phyloP scores from a whole-genome alignment of 2,113 vertebrate species.

The Cephalopholis sonnerati region DNA sequence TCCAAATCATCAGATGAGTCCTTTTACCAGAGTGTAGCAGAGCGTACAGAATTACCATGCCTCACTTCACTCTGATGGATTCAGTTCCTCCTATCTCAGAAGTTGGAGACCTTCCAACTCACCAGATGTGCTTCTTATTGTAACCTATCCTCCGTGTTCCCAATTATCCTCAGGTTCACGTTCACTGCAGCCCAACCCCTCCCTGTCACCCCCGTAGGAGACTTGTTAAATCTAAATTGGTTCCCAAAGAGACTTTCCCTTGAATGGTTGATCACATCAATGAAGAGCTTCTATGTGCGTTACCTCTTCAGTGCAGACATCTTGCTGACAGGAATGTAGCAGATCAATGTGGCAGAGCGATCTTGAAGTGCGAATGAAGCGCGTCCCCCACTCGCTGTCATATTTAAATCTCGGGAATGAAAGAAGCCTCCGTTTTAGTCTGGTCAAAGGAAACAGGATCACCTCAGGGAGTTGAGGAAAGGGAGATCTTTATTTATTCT shows the following conservation, averaged over 20 bases:
- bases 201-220: slow-evolving; percentile 13
- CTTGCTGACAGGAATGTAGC: slow-evolving; percentile 31
- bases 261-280: slow-evolving; percentile 43
- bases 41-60: neutral
- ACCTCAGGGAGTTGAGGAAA: slow-evolving; percentile 16
- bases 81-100: neutral
- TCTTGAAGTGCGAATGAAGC: slow-evolving; percentile 33
- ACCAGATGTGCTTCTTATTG: neutral
- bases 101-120: neutral
- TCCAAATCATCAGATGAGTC: neutral
- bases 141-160: slow-evolving; percentile 11
- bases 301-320: slow-evolving; percentile 3
- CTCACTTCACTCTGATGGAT: neutral
- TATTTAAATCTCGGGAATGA: slow-evolving; percentile 19
- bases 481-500: slow-evolving; percentile 27
- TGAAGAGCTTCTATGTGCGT: slow-evolving; percentile 24
- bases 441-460: slow-evolving; percentile 17
- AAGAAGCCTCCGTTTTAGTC: slow-evolving; percentile 41
- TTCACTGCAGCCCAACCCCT: slow-evolving; percentile 10
- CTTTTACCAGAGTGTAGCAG: neutral
- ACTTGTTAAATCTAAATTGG: slow-evolving; percentile 53
- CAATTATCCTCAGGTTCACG: slow-evolving; percentile 26
- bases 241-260: slow-evolving; percentile 43
- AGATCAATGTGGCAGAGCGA: neutral
- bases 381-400: slow-evolving; percentile 6